Evolutionary conservation across 2,888 invertebrate species (phyloP).

Genomic region (Autographa pulchrina): DNA sequence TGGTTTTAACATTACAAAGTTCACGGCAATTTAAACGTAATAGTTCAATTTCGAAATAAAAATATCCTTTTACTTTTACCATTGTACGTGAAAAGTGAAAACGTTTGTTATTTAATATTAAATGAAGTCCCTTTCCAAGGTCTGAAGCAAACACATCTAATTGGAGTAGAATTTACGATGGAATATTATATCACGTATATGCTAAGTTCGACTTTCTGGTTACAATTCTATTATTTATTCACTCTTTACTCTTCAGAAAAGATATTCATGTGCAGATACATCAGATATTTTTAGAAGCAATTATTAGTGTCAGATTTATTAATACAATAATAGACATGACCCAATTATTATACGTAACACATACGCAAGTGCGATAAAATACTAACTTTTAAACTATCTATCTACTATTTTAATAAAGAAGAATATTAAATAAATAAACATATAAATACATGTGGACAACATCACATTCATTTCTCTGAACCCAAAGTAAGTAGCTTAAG

Average conservation of each 20-base stretch:
- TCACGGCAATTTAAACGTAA: too few relatives aligned
- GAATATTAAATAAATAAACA: too few relatives aligned
- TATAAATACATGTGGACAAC: too few relatives aligned
- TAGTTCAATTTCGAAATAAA: too few relatives aligned
- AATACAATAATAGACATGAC: too few relatives aligned
- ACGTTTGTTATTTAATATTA: not conserved
- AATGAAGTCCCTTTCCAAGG: conserved; percentile 2
- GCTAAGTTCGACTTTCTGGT: not conserved
- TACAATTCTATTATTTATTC: not conserved
- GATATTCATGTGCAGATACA: not conserved
- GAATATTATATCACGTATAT: not conserved
- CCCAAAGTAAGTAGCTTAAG: too few relatives aligned
- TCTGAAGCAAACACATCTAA: conserved; percentile 1
- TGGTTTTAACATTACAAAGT: not conserved
- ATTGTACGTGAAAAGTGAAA: not conserved
- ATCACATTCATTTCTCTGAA: too few relatives aligned
- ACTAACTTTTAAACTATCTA: too few relatives aligned
- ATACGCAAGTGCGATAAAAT: too few relatives aligned
- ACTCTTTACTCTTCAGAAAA: not conserved
- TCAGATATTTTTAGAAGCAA: not conserved
- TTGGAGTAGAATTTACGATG: conserved; percentile 5
- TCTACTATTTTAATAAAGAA: too few relatives aligned
- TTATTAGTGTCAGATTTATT: too few relatives aligned
- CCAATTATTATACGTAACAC: too few relatives aligned
- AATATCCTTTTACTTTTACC: not conserved